Conservation (phyloP, 92 coral and sea anemone genomes). For the Actinostola sp. region DNA sequence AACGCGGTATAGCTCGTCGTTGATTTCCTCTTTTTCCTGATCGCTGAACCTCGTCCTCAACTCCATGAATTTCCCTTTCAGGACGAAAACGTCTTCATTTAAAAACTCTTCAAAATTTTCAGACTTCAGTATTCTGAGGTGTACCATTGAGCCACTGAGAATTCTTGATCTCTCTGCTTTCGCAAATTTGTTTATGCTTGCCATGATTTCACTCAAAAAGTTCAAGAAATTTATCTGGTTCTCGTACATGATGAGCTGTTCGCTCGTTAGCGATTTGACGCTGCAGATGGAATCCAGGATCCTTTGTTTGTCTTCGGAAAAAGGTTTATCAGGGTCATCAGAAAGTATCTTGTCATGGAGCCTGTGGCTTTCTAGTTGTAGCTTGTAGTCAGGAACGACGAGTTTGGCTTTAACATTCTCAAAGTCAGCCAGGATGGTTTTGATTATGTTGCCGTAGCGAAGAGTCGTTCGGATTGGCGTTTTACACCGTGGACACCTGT, state of each 20-base stretch:
- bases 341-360: constrained; percentile 45
- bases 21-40: constrained; percentile 84
- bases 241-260: constrained; percentile 67
- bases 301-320: constrained; percentile 16
- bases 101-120: background rate
- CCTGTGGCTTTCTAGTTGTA: background rate
- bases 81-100: constrained; percentile 19
- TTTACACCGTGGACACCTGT: constrained; percentile 78
- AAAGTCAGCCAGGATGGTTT: constrained; percentile 79
- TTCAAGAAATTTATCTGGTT: constrained; percentile 76
- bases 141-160: background rate
- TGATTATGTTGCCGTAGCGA: constrained; percentile 90
- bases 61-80: constrained; percentile 51
- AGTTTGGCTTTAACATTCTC: constrained; percentile 73
- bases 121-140: background rate
- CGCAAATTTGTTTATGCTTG: constrained; percentile 2
- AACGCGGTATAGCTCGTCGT: constrained; percentile 66
- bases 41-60: constrained; percentile 68
- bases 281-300: constrained; percentile 9
- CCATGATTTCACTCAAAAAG: constrained; percentile 42
- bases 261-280: constrained; percentile 32
- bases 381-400: constrained; percentile 17
- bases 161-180: background rate
- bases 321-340: background rate
- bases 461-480: constrained; percentile 82